Conservation (phyloP, 2,888 invertebrate species). For the Leucania comma region DNA sequence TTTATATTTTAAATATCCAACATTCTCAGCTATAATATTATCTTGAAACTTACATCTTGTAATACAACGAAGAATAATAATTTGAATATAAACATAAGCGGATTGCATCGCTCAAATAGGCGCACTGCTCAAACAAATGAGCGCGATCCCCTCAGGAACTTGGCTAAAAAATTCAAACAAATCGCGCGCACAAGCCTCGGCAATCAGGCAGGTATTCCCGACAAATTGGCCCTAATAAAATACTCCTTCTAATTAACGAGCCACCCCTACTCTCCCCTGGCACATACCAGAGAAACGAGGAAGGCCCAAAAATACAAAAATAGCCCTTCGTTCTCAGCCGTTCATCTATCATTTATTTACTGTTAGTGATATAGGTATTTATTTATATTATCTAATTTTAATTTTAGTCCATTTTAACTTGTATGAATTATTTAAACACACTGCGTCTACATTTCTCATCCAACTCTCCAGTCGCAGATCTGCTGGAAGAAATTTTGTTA, state of each 20-base stretch:
- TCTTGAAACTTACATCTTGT: neutral
- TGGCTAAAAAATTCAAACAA: conserved; percentile 72
- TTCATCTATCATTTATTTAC: too few species aligned
- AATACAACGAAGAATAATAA: neutral
- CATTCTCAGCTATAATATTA: neutral
- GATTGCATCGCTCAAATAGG: conserved; percentile 43
- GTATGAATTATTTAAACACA: too few species aligned
- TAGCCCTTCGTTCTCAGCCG: neutral
- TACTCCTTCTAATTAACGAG: conserved; percentile 87
- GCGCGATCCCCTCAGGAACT: conserved; percentile 62
- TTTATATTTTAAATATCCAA: neutral
- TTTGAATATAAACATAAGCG: conserved; percentile 27
- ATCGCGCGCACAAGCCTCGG: conserved; percentile 73
- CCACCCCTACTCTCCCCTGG: conserved; percentile 43
- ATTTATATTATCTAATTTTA: too few species aligned
- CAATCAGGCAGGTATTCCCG: conserved; percentile 86
- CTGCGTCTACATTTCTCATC: too few species aligned
- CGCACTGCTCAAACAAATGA: conserved; percentile 62
- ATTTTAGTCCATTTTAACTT: too few species aligned
- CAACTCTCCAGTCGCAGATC: too few species aligned
- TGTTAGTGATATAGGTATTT: too few species aligned
- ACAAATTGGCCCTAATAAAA: conserved; percentile 89
- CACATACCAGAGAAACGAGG: neutral
- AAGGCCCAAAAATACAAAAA: conserved; percentile 14
- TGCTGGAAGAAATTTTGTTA: too few species aligned